phyloP scores from a whole-genome alignment of 2,888 invertebrate species.

The Candidula unifasciata region DNA sequence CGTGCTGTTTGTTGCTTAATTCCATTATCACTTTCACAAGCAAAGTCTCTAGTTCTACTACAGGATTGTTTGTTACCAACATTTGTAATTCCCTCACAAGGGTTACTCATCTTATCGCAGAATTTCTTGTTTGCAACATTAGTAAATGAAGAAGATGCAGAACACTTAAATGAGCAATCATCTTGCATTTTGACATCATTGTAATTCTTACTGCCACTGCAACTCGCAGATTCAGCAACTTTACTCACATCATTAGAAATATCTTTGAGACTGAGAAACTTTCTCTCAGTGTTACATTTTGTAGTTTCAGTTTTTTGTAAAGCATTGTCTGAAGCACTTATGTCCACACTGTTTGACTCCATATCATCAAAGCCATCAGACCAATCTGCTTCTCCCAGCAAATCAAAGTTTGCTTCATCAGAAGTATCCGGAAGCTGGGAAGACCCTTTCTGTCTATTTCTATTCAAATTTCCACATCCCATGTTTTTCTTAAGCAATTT shows the following conservation, averaged over 20 bases:
- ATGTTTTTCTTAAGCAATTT: background rate
- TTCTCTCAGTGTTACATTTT: background rate
- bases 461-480: too few species aligned
- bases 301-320: background rate
- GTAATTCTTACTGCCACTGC: background rate
- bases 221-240: background rate
- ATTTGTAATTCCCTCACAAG: too few species aligned
- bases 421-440: background rate
- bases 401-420: conserved; percentile 35
- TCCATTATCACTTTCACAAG: background rate
- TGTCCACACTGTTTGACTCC: background rate
- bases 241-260: background rate
- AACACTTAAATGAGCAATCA: background rate
- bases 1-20: background rate
- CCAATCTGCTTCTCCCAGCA: conserved; percentile 29
- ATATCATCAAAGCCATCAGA: conserved; percentile 26
- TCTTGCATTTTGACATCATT: background rate
- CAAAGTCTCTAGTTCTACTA: too few species aligned
- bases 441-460: background rate
- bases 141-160: background rate
- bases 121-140: background rate
- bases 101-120: background rate
- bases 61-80: too few species aligned
- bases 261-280: conserved; percentile 12
- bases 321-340: background rate